Evolutionary conservation across 2,888 invertebrate genomes (phyloP), one percentile per base, ranked within the genome.

Genomic region (Lasioglossum marginatum): DNA sequence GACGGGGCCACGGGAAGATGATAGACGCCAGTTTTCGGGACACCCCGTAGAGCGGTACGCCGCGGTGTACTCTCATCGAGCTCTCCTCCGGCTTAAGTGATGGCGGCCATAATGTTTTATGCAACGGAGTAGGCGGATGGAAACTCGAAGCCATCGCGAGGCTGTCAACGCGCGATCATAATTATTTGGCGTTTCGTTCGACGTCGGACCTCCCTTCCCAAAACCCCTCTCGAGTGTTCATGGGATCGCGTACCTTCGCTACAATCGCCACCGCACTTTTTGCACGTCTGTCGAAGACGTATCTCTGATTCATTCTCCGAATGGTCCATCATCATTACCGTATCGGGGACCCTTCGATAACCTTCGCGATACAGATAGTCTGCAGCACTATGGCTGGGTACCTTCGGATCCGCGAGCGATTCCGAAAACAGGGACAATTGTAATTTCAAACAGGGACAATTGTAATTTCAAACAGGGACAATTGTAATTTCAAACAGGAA

Each of bases 41-140:
- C 93, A 93, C 92, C 92, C 93, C 92, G 92, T 91, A 87, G 93
- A 88, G 92, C 70, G 71, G 81, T 66, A 12, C 87, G 81, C 72
- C 77, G 79, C 68, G 68, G 68, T 23, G 85, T 74, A 86, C 88
- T 84, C 86, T 89, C 89, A 82, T 88, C 90, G 89, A 81, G 77
- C 86, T 75, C 68, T 70, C 68, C 68, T 40, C 37, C 37, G 78
- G 66, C 81, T 90, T 92, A 93, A 93, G 89, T 92, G 93, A 93
- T 92, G 92, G 91, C 90, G 89, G 93, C 92, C 92, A 92, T 93
- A 92, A 93, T 93, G 92, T 93, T 94, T 93, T 92, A 92, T 92
- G 92, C 92, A 91, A 91, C 91, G 90, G 81, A 90, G 92, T 89
- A 91, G 91, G 91, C 90, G 89, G 87, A 89, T 88, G 88, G 89